phyloP scores from a whole-genome alignment of 1,140 invertebrate species.

The Scylla paramamosain region DNA sequence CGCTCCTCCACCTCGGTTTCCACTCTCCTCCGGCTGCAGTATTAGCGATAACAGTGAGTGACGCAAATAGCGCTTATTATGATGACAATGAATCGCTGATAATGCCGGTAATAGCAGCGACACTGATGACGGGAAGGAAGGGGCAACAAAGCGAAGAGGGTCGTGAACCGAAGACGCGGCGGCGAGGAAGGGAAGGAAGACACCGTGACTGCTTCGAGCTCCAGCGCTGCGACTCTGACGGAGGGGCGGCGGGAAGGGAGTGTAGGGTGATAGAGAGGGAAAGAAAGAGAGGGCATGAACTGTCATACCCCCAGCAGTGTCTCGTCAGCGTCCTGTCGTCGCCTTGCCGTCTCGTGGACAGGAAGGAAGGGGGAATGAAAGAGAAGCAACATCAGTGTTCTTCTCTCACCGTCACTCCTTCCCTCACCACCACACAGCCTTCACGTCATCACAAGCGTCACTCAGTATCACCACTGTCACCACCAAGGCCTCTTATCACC shows the following conservation, averaged over 20 bases:
- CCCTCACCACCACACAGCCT: not conserved
- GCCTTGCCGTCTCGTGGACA: not conserved
- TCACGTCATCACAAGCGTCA: not conserved
- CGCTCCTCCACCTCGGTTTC: not conserved
- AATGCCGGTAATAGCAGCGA: conserved; percentile 57
- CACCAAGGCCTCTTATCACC: too few species aligned
- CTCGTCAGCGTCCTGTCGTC: not conserved
- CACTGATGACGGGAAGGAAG: conserved; percentile 55
- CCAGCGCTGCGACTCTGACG: not conserved
- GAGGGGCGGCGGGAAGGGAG: not conserved
- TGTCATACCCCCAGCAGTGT: not conserved
- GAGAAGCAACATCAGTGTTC: not conserved
- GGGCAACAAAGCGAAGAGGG: conserved; percentile 43
- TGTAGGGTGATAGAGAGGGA: conserved; percentile 15
- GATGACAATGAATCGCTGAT: conserved; percentile 65
- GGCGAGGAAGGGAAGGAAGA: conserved; percentile 25
- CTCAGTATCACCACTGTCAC: not conserved
- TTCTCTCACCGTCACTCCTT: not conserved
- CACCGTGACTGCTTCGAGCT: not conserved
- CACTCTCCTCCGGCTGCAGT: not conserved
- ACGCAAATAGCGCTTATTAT: conserved; percentile 65
- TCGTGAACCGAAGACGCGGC: conserved; percentile 35
- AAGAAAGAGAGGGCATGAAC: not conserved
- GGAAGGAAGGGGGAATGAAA: not conserved
- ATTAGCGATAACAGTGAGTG: conserved; percentile 52